Base-by-base conservation (phyloP, 2,797 vertebrate species). In the Nasua narica region DNA sequence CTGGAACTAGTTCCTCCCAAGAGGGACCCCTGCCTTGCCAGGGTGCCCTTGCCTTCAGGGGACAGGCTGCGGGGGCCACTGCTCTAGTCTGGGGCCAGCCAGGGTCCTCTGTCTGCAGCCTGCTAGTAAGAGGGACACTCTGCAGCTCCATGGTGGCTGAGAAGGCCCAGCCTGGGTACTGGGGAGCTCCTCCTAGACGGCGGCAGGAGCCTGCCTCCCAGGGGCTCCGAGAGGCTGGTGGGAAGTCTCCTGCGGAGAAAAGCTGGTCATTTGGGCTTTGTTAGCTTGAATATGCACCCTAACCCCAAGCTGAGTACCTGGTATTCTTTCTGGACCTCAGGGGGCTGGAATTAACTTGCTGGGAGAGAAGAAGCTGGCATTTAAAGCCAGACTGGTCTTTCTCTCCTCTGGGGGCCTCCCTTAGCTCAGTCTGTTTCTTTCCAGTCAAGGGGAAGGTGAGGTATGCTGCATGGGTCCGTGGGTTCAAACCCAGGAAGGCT, bases 381-480 rank as follows among this genome's bases (percentile, higher is more conserved):
- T 60, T 37, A 84, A 69, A 77, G 16, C 52, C 94, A 74, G 40
- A n/a, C 19, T 72, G 23, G 37, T n/a, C 29, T 62, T 32, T 62
- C 29, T 7, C 60, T 32, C 13, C 14, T 74, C 62, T 14, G 37
- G 50, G 62, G 62, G 62, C 0, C 84, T 52, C 37, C 4, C 21
- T 14, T 7, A 37, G 9, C 50, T 91, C 50, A 40, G 1, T 69
- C 37, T 93, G 76, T 19, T 2, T 48, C 0, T n/a, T 27, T 21
- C 23, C 7, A 3, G 46, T 7, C 37, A 9, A 6, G 40, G 0
- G 1, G 29, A 62, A 16, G 35, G 9, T 46, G 6, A 40, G 40
- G 40, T 40, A 5, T 7, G 23, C 29, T 76, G 74, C 0, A 0
- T 13, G n/a, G 21, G 27, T 23, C 60, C 6, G n/a, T 19, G 74